phyloP scores from a whole-genome alignment of 2,797 vertebrate genomes.

The Lepilemur ruficaudatus region DNA sequence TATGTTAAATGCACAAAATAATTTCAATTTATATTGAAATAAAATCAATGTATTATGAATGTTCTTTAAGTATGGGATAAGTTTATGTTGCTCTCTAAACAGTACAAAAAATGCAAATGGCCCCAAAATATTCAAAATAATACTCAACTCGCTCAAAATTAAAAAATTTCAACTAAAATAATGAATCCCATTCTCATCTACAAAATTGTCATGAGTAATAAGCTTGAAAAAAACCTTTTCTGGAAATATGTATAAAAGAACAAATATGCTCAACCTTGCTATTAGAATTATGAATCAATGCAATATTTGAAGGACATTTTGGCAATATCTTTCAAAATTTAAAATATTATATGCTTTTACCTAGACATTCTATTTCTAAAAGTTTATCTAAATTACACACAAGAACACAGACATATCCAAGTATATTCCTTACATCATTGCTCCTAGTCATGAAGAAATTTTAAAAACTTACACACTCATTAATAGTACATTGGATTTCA shows the following conservation, averaged over 20 bases:
- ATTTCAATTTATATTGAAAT: not conserved
- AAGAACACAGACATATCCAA: not conserved
- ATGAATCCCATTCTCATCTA: not conserved
- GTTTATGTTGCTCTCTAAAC: not conserved
- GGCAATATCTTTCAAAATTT: not conserved
- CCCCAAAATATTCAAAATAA: not conserved
- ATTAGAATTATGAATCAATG: not conserved
- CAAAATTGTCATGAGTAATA: not conserved
- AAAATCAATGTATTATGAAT: not conserved
- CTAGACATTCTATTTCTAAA: not conserved
- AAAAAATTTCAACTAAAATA: conserved; percentile 17
- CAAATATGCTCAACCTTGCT: not conserved
- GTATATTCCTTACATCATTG: not conserved
- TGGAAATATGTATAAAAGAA: not conserved
- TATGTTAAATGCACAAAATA: not conserved
- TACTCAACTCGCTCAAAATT: not conserved
- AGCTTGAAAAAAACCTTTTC: not conserved
- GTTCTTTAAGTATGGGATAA: not conserved
- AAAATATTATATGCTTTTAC: not conserved
- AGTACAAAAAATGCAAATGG: not conserved
- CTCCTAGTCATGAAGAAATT: not conserved
- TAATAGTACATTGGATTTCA: not conserved
- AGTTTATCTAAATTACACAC: not conserved
- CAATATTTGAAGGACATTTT: not conserved
- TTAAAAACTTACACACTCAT: not conserved